Base-by-base conservation (phyloP, 2,113 vertebrate species). In the Dasyurus viverrinus region DNA sequence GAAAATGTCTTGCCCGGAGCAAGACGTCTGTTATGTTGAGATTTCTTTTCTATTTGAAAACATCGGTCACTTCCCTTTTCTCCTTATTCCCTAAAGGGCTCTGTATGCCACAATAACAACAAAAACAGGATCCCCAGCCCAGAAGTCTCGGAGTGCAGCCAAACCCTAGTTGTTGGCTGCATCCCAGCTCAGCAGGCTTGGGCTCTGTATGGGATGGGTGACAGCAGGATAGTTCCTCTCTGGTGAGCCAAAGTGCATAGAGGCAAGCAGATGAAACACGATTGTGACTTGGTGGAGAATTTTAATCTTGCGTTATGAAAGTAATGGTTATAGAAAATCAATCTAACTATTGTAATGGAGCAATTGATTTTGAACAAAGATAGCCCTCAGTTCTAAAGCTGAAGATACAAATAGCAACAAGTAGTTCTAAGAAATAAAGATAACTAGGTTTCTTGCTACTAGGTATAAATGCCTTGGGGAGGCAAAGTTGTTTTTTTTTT, bases 131-230 rank as follows among this genome's bases (percentile, higher is more conserved):
- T 94, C 94, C 91, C 90, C 95, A 96, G 95, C 94, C 92, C 5
- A 25, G 96, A 94, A 94, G 96, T 90, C 89, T 93, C 97, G 97
- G 96, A 95, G 48, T 92, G 76, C 94, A 92, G 97, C 97, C 97
- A 96, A 76, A 92, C 91, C 50, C 53, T 54, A n/a, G 92, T 8
- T 46, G 92, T 50, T 92, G 92, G 91, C 92, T 52, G 7, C 52
- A 55, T 76, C 5, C 54, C 91, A 93, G 94, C 92, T 93, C 84
- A 48, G 84, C 93, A 94, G 91, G 92, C 68, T 95, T 25, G 16
- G 30, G 93, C 22, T 89, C 92, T 92, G 91, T n/a, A 50, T 68
- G 94, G 30, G 95, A 92, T 90, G 93, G 90, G 94, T 93, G 93
- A 94, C 54, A 89, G 8, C 24, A 22, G 92, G 54, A 93, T 89